Conservation (phyloP, 2,888 invertebrate species). For the Drosophila suboccidentalis region DNA sequence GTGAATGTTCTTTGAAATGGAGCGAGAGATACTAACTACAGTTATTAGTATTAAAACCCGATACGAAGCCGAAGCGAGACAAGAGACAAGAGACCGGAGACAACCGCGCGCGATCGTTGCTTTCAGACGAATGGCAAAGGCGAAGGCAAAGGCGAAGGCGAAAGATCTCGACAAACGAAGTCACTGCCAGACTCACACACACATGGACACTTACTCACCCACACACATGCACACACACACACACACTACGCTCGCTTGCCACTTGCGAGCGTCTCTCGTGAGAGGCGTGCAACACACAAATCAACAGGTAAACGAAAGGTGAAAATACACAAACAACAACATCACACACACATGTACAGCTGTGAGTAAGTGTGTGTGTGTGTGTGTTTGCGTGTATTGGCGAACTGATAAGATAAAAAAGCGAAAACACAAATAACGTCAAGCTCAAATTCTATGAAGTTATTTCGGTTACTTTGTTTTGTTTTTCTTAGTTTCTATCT, state of each 20-base stretch:
- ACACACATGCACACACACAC: constrained; percentile 13
- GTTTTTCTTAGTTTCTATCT: constrained; percentile 1
- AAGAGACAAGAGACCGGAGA: constrained; percentile 18
- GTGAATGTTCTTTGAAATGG: constrained; percentile 32
- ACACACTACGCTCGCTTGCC: constrained; percentile 25
- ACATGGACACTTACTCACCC: constrained; percentile 34
- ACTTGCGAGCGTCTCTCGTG: constrained; percentile 29
- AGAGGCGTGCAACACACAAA: constrained; percentile 44
- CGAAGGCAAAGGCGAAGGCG: constrained; percentile 56
- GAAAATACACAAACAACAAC: constrained; percentile 42
- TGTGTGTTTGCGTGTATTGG: constrained; percentile 25
- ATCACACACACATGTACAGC: constrained; percentile 1
- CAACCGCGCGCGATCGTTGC: constrained; percentile 79
- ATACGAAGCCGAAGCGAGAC: constrained; percentile 3
- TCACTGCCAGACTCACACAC: constrained; percentile 51
- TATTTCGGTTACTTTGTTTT: constrained; percentile 5
- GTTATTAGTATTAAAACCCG: constrained; percentile 4
- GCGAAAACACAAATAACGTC: constrained; percentile 43
- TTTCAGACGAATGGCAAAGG: constrained; percentile 73
- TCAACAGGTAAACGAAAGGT: constrained; percentile 76
- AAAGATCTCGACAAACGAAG: constrained; percentile 55
- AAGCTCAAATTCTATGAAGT: constrained; percentile 32
- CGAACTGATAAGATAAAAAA: constrained; percentile 60
- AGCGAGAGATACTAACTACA: constrained; percentile 12
- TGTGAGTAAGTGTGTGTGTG: neutral